Conservation (phyloP, 2,888 invertebrate species). For the Junonia oenone region DNA sequence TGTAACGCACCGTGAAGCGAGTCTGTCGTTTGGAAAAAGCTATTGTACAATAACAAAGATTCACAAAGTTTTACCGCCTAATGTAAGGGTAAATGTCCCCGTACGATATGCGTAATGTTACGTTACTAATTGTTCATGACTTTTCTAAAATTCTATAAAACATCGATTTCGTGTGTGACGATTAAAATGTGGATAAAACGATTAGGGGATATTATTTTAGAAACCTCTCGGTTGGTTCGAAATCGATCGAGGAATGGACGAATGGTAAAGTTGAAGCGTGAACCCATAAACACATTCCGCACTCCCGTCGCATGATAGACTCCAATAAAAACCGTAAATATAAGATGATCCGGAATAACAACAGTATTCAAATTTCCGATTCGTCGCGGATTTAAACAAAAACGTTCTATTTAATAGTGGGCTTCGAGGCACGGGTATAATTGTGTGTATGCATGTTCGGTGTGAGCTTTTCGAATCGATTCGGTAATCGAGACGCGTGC, state of each 20-base stretch:
- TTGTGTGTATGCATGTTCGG: conserved; percentile 33
- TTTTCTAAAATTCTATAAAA: conserved; percentile 10
- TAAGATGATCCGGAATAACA: conserved; percentile 65
- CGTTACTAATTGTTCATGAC: conserved; percentile 41
- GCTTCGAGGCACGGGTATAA: conserved; percentile 57
- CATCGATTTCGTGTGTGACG: not conserved
- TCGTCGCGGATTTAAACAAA: conserved; percentile 76
- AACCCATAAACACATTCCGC: conserved; percentile 67
- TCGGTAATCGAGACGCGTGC: conserved; percentile 67
- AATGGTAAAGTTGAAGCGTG: conserved; percentile 52
- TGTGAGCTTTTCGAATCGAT: conserved; percentile 62
- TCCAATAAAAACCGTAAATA: conserved; percentile 65
- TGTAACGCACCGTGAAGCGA: conserved; percentile 68
- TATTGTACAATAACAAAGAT: conserved; percentile 55
- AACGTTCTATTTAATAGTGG: conserved; percentile 75
- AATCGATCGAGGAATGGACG: conserved; percentile 47
- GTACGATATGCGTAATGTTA: conserved; percentile 39
- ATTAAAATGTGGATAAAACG: not conserved
- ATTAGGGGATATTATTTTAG: not conserved
- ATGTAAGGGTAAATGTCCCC: conserved; percentile 40
- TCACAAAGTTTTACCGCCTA: conserved; percentile 41
- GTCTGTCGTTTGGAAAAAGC: conserved; percentile 55
- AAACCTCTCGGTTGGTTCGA: conserved; percentile 29
- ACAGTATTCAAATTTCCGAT: conserved; percentile 75
- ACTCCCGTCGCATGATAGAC: conserved; percentile 68